Base-by-base conservation (phyloP, 2,888 invertebrate species). In the Atherix ibis region DNA sequence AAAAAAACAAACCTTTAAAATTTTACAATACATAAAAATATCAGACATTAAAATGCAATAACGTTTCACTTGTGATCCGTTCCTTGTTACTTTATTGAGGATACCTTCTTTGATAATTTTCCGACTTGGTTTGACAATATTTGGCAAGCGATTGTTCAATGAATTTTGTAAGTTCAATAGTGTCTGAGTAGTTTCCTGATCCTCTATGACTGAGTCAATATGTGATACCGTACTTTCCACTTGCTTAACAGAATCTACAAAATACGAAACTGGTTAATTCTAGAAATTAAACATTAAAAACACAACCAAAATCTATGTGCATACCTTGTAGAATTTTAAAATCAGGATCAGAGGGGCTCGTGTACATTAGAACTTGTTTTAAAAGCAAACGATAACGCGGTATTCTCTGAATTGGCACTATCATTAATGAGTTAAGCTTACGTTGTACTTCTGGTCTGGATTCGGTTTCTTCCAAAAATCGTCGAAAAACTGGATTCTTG, bases 331-430 rank as follows among this genome's bases (percentile, higher is more conserved):
- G 51, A 10, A 59, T 48, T 39, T 56, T 55, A 46, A 68, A 71
- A 46, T 76, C 72, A 26, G 62, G 56, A 49, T 76, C 70, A 9
- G 64, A 62, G 12, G 57, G 55, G 27, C 67, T 57, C 1, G 76
- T 75, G 42, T 73, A 67, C 17, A 68, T 62, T 18, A 77, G 47
- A 6, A 83, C 67, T 52, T 81, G 76, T 48, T 73, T 71, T 32
- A 83, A 56, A 10, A 83, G 58, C 27, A 83, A 59, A 47, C 76
- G 73, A 52, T 83, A 83, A 31, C 82, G 67, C 2, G 83, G 83
- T 32, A 84, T 68, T 46, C 83, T 63, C 53, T 84, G 83, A 45
- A 84, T 77, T 10, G 83, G 83, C 3, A 74, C 72, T 43, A 83
- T 83, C 43, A 83, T 63, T 26, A 83, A 59, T 0, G 82, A 72